Base-by-base conservation (phyloP, 2,888 invertebrate species). In the Agonopterix arenella region DNA sequence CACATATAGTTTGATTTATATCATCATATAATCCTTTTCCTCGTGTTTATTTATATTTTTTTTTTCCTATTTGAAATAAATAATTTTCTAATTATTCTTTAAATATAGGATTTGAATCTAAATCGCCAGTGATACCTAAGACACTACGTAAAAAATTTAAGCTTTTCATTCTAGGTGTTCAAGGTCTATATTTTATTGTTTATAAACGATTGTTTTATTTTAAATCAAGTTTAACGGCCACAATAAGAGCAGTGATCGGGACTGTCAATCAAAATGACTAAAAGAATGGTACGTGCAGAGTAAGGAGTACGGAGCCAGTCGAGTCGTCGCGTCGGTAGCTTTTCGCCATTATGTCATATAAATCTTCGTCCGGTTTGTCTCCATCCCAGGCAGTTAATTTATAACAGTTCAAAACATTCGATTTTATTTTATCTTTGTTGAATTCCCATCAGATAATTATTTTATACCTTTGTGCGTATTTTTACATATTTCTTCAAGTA, bases 1-100 rank as follows among this genome's bases (percentile, higher is more conserved):
- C 69, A 73, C 71, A 79, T 76, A 77, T 76, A 72, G 68, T 74
- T 77, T 81, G 79, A 80, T 81, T 82, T 81, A 81, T 83, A 73
- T 73, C 71, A 70, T 73, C 71, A 70, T 73, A 79, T 76, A 73
- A 67, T 69, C 67, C 69, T 72, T 68, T 72, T 28, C 59, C 50
- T 64, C 52, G 50, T 68, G 60, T 63, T 66, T 59, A 57, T 65
- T 4, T 28, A 28, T 28, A 28, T 28, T 28, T 7, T 28, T 28
- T 28, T 28, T 13, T 13, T 13, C 13, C 28, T 28, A 28, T 28
- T 28, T 28, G 28, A 5, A 5, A 28, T 28, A 28, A 28, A 28
- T 28, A 28, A 28, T 28, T 28, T 28, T 28, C 28, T 28, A 7
- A 28, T 28, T 28, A 5, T 5, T 5, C 28, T 28, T 28, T 28